Percentiles rank a stretch among this genome's conserved stretches.
These are phyloP conservation scores for Mellivora capensis DNA, from an alignment of 2,113 vertebrate species.

Conservation along the genomic window DNA sequence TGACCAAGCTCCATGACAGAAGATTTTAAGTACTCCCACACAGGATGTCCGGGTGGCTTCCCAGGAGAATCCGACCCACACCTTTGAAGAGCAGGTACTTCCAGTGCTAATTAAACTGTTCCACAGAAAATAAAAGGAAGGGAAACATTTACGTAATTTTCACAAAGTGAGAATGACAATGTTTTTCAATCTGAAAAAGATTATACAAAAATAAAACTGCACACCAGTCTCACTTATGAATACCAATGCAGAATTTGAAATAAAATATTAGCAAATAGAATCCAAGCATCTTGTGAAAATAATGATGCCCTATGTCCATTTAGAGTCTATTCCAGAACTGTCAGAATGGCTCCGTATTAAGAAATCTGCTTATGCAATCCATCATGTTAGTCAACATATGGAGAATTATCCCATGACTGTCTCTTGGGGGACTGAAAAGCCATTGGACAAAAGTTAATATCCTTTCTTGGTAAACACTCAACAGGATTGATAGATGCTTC, in stretches of 20 bases:
- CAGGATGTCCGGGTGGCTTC: too few species aligned
- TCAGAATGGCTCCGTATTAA: background rate
- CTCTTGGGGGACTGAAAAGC: background rate
- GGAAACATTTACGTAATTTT: background rate
- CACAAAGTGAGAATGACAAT: background rate
- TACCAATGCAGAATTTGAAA: background rate
- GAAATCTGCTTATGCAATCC: background rate
- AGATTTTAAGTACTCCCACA: background rate
- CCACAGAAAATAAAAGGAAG: background rate
- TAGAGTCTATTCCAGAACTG: background rate
- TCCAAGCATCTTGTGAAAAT: background rate
- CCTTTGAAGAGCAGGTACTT: background rate
- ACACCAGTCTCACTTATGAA: background rate
- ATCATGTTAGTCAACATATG: background rate
- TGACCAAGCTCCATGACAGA: background rate
- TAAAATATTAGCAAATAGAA: background rate
- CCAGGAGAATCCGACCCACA: background rate
- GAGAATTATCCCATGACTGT: background rate
- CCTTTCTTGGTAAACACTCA: background rate
- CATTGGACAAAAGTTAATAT: background rate
- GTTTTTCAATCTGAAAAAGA: background rate
- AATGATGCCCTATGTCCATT: background rate
- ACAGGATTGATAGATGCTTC: background rate
- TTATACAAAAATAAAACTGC: background rate
- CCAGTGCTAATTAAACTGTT: background rate